Evolutionary conservation across 2,797 vertebrate genomes (phyloP).

Genomic region (Rhynchotus rufescens): DNA sequence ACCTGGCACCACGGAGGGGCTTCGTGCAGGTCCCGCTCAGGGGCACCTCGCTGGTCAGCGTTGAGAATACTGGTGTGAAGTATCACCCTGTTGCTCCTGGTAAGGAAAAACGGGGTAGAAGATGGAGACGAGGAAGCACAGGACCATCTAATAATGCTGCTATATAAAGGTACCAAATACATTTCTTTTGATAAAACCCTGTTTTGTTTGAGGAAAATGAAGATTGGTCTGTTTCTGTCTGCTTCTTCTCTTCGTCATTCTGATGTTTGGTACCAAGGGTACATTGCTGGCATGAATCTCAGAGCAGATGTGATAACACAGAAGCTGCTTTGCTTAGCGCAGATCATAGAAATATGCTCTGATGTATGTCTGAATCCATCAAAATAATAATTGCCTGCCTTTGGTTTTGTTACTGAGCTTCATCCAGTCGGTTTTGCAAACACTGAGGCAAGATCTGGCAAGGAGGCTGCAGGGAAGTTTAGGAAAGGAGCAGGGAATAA

Average conservation of each 20-base stretch:
- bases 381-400: background rate
- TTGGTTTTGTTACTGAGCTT: background rate
- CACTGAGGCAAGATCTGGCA: background rate
- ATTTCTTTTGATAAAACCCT: background rate
- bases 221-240: background rate
- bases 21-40: background rate
- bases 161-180: background rate
- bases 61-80: background rate
- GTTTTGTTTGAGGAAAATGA: background rate
- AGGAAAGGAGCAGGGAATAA: background rate
- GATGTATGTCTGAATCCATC: fast-evolving
- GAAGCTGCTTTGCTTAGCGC: background rate
- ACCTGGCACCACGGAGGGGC: background rate
- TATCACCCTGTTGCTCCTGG: background rate
- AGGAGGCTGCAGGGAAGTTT: background rate
- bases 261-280: background rate
- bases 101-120: background rate
- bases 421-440: background rate
- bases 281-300: background rate
- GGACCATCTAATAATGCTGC: background rate
- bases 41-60: background rate
- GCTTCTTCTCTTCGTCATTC: background rate
- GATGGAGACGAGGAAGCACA: background rate
- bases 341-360: background rate
- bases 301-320: background rate